These are phyloP conservation scores for Dreissena rostriformis DNA, from an alignment of 1,140 invertebrate genomes.

Conservation along the genomic window DNA sequence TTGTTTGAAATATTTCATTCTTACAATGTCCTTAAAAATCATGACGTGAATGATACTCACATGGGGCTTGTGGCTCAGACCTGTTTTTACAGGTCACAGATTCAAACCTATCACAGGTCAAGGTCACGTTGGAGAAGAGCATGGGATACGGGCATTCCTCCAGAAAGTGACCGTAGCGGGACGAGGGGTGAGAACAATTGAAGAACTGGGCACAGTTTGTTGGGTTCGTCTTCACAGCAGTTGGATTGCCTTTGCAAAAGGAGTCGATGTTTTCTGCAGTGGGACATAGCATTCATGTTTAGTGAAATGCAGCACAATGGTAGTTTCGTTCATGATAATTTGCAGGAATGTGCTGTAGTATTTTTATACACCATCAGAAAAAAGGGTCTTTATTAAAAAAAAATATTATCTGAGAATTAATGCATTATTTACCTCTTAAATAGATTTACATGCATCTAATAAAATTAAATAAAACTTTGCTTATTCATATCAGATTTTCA, in stretches of 20 bases:
- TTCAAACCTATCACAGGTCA: constrained; percentile 65
- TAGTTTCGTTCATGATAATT: no score
- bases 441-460: no score
- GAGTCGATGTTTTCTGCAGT: constrained; percentile 55
- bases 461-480: no score
- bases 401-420: no score
- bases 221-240: constrained; percentile 32
- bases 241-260: constrained; percentile 48
- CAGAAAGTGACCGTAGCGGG: constrained; percentile 54
- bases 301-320: no score
- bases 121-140: constrained; percentile 56
- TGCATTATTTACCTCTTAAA: no score
- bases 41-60: constrained; percentile 45
- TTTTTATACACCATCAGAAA: no score
- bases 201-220: constrained; percentile 73
- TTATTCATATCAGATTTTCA: no score
- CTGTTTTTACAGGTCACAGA: constrained; percentile 64
- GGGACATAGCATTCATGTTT: neutral
- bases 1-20: no score
- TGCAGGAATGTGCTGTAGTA: no score
- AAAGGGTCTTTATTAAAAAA: no score
- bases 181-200: constrained; percentile 60
- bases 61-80: constrained; percentile 64
- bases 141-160: constrained; percentile 67
- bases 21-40: no score